These are phyloP conservation scores for Cordylochernes scorpioides DNA, from an alignment of 2,888 invertebrate species.

Conservation along the genomic window DNA sequence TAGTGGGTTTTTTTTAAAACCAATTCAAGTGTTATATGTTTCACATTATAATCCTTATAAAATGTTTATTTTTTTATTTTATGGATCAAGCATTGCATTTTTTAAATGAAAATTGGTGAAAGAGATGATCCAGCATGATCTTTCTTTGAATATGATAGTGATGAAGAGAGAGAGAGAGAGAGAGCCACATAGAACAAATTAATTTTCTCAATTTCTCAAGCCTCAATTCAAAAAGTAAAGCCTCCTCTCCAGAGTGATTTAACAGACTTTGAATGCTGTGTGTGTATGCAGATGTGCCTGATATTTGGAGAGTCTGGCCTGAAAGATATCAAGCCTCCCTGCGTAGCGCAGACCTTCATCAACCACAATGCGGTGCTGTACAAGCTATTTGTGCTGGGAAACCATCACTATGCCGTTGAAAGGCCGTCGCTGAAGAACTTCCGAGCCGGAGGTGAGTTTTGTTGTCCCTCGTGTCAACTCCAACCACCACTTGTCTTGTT, in stretches of 20 bases:
- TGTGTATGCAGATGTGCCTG: constrained; percentile 38
- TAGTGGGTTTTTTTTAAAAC: no score
- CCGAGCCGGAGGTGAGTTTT: constrained; percentile 31
- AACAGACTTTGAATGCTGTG: constrained; percentile 1
- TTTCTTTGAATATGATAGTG: constrained; percentile 1
- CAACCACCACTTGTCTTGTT: not conserved
- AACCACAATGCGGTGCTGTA: constrained; percentile 55
- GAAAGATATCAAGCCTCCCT: constrained; percentile 45
- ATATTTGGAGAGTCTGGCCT: constrained; percentile 53
- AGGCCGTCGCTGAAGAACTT: constrained; percentile 68
- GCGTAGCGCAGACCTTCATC: constrained; percentile 65
- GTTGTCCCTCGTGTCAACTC: not conserved
- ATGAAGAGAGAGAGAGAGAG: no score
- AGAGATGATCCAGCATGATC: no score
- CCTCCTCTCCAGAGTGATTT: no score
- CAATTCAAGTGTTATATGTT: no score
- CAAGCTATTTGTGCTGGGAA: constrained; percentile 55
- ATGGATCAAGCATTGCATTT: no score
- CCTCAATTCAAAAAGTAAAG: no score
- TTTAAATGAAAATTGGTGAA: no score
- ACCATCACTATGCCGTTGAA: constrained; percentile 40
- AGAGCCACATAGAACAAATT: constrained; percentile 1
- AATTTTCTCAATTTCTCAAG: no score
- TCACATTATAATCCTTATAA: no score
- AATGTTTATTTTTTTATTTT: no score